Evolutionary conservation across 2,888 invertebrate genomes (phyloP), one percentile per base, ranked within the genome.

Genomic region (Watsonalla binaria): DNA sequence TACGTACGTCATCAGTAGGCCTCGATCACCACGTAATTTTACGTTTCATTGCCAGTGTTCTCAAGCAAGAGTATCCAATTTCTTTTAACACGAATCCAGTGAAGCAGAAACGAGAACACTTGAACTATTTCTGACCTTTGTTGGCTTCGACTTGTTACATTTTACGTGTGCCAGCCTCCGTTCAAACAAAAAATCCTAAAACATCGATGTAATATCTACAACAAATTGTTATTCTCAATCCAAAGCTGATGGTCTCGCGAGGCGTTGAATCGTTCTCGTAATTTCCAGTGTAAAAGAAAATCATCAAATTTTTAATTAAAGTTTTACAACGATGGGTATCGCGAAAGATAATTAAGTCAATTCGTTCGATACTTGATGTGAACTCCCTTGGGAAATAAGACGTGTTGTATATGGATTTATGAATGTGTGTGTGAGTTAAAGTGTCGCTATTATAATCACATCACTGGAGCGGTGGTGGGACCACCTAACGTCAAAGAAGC

Each of bases 381-480:
- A 76, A 75, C 69, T 61, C 55, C 63, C 60, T 65, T 58, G 60
- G 65, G 63, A 63, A 70, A 71, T 69, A 63, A 65, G 66, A 63
- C 66, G 56, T 59, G 59, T 55, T 68, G 68, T 74, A 77, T 76
- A 70, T 73, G 73, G 74, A 74, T 77, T 75, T 80, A 78, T 80
- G 74, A 77, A 78, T 73, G 76, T 68, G 71, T 76, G 76, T 78
- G 76, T 77, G 81, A 70, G 77, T 78, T 66, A 79, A 80, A 83
- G 80, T 88, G 84, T 83, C 82, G 86, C 86, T 86, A 90, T 90
- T 89, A 90, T 89, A 89, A 87, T 85, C 87, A 85, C 87, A 88
- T 90, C 86, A 88, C 69, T 78, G 67, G 67, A 68, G 68, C 66
- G 58, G 66, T 66, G 66, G 59, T 54, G 64, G 75, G 84, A 87